Evolutionary conservation across 2,888 invertebrate species (phyloP).

Genomic region (Ophioninae sp.): DNA sequence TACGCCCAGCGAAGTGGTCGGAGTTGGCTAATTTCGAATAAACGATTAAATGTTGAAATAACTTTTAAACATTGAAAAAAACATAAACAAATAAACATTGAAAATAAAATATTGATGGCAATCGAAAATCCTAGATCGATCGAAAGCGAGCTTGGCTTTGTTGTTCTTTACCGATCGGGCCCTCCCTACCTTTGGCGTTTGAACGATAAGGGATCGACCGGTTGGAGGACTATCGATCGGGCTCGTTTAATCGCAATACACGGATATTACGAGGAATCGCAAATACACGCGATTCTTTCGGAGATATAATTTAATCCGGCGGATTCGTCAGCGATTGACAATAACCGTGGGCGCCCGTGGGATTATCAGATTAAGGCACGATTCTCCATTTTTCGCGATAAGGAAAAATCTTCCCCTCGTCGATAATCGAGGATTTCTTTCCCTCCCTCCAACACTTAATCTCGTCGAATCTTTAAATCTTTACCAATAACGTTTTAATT

Average conservation of each 20-base stretch:
- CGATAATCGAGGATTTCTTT: neutral
- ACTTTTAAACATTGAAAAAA: too few species aligned
- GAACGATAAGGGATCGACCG: constrained; percentile 26
- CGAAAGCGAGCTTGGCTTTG: neutral
- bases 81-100: too few species aligned
- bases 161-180: neutral
- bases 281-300: constrained; percentile 24
- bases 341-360: constrained; percentile 33
- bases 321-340: constrained; percentile 57
- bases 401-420: constrained; percentile 1
- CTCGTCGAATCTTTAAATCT: constrained; percentile 63
- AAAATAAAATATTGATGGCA: neutral
- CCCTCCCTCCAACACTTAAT: neutral
- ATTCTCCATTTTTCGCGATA: constrained; percentile 26
- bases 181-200: neutral
- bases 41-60: too few species aligned
- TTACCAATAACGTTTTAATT: constrained; percentile 68
- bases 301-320: constrained; percentile 37
- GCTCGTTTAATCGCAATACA: constrained; percentile 52
- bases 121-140: neutral
- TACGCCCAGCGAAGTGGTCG: too few species aligned
- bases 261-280: constrained; percentile 18
- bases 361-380: constrained; percentile 57
- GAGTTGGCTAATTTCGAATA: too few species aligned
- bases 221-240: constrained; percentile 41